These are phyloP conservation scores for Cotesia glomerata DNA, from an alignment of 1,140 invertebrate species.

Conservation along the genomic window DNA sequence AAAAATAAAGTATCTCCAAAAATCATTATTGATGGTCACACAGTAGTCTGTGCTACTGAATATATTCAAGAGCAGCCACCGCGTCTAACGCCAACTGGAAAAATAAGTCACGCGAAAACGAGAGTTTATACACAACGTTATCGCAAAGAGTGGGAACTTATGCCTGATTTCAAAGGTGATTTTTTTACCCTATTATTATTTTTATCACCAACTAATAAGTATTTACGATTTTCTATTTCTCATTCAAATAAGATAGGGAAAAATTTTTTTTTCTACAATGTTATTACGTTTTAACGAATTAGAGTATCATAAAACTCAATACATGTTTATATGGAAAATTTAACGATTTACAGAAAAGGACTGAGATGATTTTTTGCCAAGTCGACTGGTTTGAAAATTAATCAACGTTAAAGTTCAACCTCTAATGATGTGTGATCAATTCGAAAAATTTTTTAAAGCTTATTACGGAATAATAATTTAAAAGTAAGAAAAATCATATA, in stretches of 20 bases:
- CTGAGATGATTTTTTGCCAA: too few relatives aligned
- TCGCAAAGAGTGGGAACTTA: conserved; percentile 67
- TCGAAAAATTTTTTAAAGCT: too few relatives aligned
- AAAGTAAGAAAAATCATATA: too few relatives aligned
- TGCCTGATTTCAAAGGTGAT: conserved; percentile 67
- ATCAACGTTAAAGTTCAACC: too few relatives aligned
- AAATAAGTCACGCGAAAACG: conserved; percentile 61
- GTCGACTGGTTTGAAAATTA: too few relatives aligned
- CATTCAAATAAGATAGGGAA: neutral
- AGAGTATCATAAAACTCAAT: too few relatives aligned
- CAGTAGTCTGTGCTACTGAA: conserved; percentile 27
- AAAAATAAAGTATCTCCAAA: conserved; percentile 17
- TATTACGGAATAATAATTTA: too few relatives aligned
- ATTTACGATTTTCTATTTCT: neutral
- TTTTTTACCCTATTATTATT: neutral
- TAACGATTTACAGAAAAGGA: too few relatives aligned
- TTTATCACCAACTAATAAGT: neutral
- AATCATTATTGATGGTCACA: conserved; percentile 15
- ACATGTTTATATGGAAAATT: too few relatives aligned
- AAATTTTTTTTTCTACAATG: neutral
- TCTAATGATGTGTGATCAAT: too few relatives aligned
- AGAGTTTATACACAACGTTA: conserved; percentile 67
- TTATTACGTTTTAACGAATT: neutral
- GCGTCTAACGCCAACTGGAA: conserved; percentile 57
- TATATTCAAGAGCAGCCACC: conserved; percentile 28